Conservation (phyloP, 1,140 invertebrate genomes). For the Drosophila aff. region DNA sequence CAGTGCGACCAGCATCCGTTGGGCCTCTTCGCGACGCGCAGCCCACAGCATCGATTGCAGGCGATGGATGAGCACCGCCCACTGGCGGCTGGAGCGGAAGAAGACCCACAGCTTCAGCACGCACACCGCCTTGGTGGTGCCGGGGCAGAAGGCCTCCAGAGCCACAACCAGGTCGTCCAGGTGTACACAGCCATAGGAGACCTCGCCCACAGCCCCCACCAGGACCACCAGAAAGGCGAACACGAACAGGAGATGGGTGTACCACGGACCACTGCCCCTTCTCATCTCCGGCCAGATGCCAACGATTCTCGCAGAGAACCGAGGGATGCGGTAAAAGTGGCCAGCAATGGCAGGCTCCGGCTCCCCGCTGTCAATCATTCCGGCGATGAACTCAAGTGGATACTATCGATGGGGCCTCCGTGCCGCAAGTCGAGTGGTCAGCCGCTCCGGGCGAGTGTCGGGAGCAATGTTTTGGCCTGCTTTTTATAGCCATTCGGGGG, state of each 20-base stretch:
- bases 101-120: constrained; percentile 72
- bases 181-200: constrained; percentile 64
- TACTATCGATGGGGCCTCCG: constrained; percentile 28
- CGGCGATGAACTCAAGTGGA: constrained; percentile 32
- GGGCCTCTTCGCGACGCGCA: constrained; percentile 19
- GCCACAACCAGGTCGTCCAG: constrained; percentile 67
- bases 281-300: constrained; percentile 68
- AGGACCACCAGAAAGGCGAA: constrained; percentile 63
- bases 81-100: constrained; percentile 57
- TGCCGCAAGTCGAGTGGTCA: constrained; percentile 35
- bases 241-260: constrained; percentile 41
- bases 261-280: constrained; percentile 27
- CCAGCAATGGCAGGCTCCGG: constrained; percentile 38
- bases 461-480: constrained; percentile 15
- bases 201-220: constrained; percentile 69
- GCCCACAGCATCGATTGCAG: constrained; percentile 54
- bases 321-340: constrained; percentile 71
- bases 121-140: constrained; percentile 73
- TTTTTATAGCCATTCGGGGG: constrained; percentile 56
- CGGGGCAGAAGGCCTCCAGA: constrained; percentile 79
- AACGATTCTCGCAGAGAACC: constrained; percentile 61
- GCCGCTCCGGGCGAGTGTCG: constrained; percentile 41
- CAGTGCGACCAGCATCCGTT: constrained; percentile 44
- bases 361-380: constrained; percentile 43
- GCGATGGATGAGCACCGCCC: constrained; percentile 51